Conservation (phyloP, 2,113 vertebrate species). For the Pithys albifrons region DNA sequence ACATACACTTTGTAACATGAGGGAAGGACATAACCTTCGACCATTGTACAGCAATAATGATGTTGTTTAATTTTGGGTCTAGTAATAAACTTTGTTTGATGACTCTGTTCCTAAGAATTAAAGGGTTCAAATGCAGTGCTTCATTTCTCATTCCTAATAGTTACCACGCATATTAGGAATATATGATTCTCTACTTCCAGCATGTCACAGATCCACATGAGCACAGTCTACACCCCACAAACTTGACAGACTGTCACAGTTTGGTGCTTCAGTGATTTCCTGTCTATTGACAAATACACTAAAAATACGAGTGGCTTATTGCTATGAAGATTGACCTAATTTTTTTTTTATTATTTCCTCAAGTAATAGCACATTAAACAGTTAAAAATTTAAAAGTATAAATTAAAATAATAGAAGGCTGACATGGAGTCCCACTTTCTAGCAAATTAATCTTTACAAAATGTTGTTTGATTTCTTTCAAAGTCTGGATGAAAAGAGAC, state of each 20-base stretch:
- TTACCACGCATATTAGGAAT: not conserved
- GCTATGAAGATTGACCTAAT: not conserved
- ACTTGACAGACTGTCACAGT: not conserved
- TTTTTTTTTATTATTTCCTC: not conserved
- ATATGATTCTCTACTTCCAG: not conserved
- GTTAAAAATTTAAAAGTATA: not conserved
- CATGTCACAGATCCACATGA: not conserved
- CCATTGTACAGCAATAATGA: not conserved
- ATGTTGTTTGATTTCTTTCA: not conserved
- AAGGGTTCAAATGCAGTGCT: not conserved
- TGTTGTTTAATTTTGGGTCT: not conserved
- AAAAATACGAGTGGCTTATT: not conserved
- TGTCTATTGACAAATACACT: not conserved
- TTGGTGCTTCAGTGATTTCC: not conserved
- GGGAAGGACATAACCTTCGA: not conserved
- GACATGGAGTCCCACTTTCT: not conserved
- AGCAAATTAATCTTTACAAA: not conserved
- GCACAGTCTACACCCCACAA: accelerated
- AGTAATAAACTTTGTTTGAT: not conserved
- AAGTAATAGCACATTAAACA: not conserved
- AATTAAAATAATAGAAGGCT: not conserved
- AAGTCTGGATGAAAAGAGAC: not conserved
- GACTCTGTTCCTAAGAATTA: not conserved
- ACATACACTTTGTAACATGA: not conserved
- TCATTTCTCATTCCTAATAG: not conserved